Conservation (phyloP, 2,797 vertebrate species). For the Sebastes trivittatus region DNA sequence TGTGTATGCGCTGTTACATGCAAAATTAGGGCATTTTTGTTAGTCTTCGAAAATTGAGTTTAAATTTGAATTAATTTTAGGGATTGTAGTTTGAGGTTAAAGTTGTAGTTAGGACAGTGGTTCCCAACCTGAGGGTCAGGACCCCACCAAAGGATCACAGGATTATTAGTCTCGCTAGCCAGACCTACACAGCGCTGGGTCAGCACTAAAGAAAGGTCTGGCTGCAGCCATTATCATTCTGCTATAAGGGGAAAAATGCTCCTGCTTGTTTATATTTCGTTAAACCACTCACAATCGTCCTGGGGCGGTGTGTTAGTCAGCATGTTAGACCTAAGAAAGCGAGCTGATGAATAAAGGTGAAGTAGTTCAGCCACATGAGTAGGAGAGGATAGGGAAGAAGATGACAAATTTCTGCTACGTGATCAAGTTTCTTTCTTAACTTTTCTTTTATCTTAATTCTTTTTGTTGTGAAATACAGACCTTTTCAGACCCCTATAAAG, state of each 20-base stretch:
- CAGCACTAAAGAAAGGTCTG: background rate
- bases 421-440: background rate
- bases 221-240: background rate
- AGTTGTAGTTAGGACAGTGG: background rate
- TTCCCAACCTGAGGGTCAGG: no score
- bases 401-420: background rate
- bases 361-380: background rate
- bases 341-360: background rate
- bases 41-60: background rate
- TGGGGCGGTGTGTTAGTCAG: background rate
- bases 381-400: background rate
- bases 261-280: background rate
- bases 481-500: background rate
- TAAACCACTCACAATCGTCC: background rate
- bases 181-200: no score
- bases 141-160: no score
- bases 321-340: background rate
- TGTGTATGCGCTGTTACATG: background rate
- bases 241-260: background rate
- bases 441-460: background rate
- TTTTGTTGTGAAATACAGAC: background rate
- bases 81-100: background rate
- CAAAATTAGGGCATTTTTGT: background rate
- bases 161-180: no score
- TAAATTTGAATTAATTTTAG: background rate